phyloP scores from a whole-genome alignment of 1,140 invertebrate species.

The Drosophila pandora region DNA sequence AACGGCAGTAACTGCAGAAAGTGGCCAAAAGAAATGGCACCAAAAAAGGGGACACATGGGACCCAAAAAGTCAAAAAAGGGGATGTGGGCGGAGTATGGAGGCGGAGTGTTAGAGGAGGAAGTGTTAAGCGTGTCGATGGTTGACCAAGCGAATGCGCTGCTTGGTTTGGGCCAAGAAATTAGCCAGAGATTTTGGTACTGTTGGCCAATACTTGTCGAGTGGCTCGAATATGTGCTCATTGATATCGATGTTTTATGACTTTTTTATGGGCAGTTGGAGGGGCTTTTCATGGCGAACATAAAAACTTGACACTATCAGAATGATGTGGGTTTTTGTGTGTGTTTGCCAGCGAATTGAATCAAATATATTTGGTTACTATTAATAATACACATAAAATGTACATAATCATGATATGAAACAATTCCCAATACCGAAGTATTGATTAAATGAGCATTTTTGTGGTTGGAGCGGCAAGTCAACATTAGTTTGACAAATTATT shows the following conservation, averaged over 20 bases:
- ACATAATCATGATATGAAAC: conserved; percentile 8
- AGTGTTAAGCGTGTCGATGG: conserved; percentile 42
- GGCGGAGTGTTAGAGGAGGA: neutral
- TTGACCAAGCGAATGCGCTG: conserved; percentile 41
- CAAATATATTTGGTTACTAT: conserved; percentile 27
- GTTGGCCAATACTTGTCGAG: conserved; percentile 4
- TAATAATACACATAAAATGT: conserved; percentile 30
- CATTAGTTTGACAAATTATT: conserved; percentile 21
- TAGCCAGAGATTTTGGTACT: conserved; percentile 43
- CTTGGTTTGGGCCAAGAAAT: conserved; percentile 42
- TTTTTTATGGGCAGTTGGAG: conserved; percentile 27
- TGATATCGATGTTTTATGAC: conserved; percentile 54
- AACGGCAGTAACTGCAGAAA: conserved; percentile 54
- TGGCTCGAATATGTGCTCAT: conserved; percentile 42
- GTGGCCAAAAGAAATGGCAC: conserved; percentile 50
- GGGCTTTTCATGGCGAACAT: conserved; percentile 24
- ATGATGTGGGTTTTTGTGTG: conserved; percentile 29
- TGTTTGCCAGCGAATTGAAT: conserved; percentile 28
- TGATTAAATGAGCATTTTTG: neutral
- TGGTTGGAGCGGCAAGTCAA: neutral
- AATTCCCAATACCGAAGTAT: neutral
- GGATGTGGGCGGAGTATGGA: neutral
- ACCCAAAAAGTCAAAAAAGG: neutral
- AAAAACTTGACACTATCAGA: conserved; percentile 42
- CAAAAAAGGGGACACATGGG: conserved; percentile 8